phyloP scores from a whole-genome alignment of 1,140 invertebrate genomes.

The Sitophilus oryzae region DNA sequence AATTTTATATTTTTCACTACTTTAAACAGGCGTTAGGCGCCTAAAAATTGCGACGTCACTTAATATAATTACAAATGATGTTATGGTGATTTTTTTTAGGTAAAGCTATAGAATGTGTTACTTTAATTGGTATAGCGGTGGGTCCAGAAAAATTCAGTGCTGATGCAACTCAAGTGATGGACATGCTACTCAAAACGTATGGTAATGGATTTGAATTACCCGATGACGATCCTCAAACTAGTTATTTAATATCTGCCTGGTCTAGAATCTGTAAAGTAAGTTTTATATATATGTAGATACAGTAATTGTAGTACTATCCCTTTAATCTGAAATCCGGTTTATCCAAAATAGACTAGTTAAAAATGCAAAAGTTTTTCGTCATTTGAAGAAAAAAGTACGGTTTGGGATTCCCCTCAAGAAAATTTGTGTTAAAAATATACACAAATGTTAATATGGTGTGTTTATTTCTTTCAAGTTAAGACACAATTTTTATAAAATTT shows the following conservation, averaged over 20 bases:
- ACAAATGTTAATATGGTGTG: no score
- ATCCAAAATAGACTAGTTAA: no score
- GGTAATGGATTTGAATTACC: slow-evolving; percentile 71
- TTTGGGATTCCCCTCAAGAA: no score
- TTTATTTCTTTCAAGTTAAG: no score
- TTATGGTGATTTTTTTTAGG: slow-evolving; percentile 34
- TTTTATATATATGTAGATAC: background rate
- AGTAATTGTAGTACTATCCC: no score
- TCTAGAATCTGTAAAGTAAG: slow-evolving; percentile 94
- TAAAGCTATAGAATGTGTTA: slow-evolving; percentile 80
- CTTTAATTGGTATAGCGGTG: slow-evolving; percentile 93
- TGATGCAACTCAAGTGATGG: slow-evolving; percentile 96
- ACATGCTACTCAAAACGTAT: slow-evolving; percentile 88
- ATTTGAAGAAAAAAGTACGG: no score
- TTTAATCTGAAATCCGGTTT: no score
- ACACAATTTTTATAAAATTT: no score
- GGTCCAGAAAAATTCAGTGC: slow-evolving; percentile 90
- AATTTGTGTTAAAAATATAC: no score
- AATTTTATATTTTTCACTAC: background rate
- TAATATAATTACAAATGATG: slow-evolving; percentile 4
- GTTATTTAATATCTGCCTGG: slow-evolving; percentile 98
- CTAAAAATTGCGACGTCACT: no score
- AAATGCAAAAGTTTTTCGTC: no score
- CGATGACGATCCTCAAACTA: slow-evolving; percentile 95
- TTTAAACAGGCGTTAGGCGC: background rate